Conservation (phyloP, 1,140 invertebrate genomes). For the Lordiphosa clarofinis region DNA sequence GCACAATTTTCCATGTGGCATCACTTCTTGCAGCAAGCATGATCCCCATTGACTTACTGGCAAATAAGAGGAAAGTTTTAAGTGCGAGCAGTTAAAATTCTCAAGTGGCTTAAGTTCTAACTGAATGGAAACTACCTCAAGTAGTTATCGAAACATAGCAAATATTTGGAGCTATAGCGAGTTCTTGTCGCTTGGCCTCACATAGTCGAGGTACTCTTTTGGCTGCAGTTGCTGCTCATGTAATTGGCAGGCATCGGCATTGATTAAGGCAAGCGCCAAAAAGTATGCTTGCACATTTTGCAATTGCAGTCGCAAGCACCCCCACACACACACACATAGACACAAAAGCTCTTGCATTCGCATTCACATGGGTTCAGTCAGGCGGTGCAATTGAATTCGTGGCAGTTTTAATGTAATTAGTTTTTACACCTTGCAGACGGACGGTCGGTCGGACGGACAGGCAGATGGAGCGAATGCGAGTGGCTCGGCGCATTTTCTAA, state of each 20-base stretch:
- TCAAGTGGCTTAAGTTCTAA: too few relatives aligned
- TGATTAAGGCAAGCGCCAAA: slow-evolving; percentile 60
- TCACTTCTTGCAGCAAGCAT: too few relatives aligned
- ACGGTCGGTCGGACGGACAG: slow-evolving; percentile 21
- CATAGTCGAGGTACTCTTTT: too few relatives aligned
- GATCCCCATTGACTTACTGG: too few relatives aligned
- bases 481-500: slow-evolving; percentile 59
- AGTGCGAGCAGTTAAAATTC: too few relatives aligned
- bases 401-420: slow-evolving; percentile 77
- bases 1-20: too few relatives aligned
- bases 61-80: too few relatives aligned
- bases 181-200: too few relatives aligned
- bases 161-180: too few relatives aligned
- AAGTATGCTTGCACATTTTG: slow-evolving; percentile 47
- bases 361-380: slow-evolving; percentile 17
- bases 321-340: slow-evolving; percentile 22
- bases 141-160: too few relatives aligned
- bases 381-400: slow-evolving; percentile 74
- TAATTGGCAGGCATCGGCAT: slow-evolving; percentile 44
- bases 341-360: slow-evolving; percentile 2
- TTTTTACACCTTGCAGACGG: slow-evolving; percentile 68
- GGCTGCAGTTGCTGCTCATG: slow-evolving; percentile 13
- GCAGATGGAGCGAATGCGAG: slow-evolving; percentile 18
- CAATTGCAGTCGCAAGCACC: slow-evolving; percentile 23
- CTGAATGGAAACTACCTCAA: too few relatives aligned